Evolutionary conservation across 2,888 invertebrate genomes (phyloP).

Genomic region (Drosophila quinaria): DNA sequence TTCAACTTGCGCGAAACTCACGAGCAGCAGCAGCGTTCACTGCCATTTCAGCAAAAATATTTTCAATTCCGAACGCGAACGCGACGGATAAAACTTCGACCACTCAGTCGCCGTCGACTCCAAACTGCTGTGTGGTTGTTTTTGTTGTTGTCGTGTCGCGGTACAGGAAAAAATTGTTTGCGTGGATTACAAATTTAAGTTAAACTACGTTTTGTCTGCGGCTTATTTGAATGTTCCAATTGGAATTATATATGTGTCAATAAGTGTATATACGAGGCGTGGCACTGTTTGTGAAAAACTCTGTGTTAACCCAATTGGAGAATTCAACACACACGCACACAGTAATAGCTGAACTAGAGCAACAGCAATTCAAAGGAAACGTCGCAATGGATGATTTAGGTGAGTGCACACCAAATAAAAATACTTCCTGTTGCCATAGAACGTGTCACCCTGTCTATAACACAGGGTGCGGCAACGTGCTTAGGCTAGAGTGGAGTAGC

Average conservation of each 20-base stretch:
- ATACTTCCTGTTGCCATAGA: constrained; percentile 24
- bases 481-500: constrained; percentile 20
- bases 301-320: constrained; percentile 41
- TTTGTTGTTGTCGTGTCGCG: constrained; percentile 33
- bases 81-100: constrained; percentile 56
- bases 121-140: constrained; percentile 34
- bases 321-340: constrained; percentile 27
- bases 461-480: constrained; percentile 38
- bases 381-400: constrained; percentile 71
- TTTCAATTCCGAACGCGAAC: constrained; percentile 65
- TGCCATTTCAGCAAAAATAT: constrained; percentile 63
- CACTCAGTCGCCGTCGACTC: constrained; percentile 35
- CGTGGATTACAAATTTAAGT: constrained; percentile 64
- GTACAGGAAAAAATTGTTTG: constrained; percentile 63
- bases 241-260: constrained; percentile 24
- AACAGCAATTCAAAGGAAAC: constrained; percentile 31
- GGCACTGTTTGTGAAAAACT: constrained; percentile 38
- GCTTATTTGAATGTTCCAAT: constrained; percentile 33
- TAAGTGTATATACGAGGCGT: constrained; percentile 43
- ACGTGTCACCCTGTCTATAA: constrained; percentile 26
- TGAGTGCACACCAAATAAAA: constrained; percentile 45
- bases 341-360: constrained; percentile 25
- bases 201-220: constrained; percentile 54
- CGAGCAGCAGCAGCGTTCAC: constrained; percentile 41
- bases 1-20: constrained; percentile 66